A percentile compares a stretch with the other conserved stretches of the same genome.
phyloP scores from a whole-genome alignment of 2,113 vertebrate species.

The Lasiurus borealis region DNA sequence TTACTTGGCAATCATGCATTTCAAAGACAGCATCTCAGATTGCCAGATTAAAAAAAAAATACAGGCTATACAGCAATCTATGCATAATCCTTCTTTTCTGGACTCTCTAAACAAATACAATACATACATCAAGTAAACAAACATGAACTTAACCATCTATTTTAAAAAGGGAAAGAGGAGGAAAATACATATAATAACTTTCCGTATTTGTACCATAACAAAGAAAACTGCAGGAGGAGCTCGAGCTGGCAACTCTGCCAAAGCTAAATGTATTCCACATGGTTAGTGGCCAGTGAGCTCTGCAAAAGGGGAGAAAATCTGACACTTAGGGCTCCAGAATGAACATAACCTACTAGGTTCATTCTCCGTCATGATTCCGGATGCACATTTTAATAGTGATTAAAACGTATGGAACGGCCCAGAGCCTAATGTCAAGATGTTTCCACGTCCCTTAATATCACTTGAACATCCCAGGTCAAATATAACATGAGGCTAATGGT shows the following conservation, averaged over 20 bases:
- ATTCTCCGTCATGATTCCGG: constrained; percentile 56
- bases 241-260: constrained; percentile 50
- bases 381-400: constrained; percentile 69
- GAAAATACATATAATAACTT: constrained; percentile 12
- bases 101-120: constrained; percentile 5
- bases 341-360: constrained; percentile 53
- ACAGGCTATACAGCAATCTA: constrained; percentile 2
- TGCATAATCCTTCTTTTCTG: constrained; percentile 23
- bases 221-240: constrained; percentile 41
- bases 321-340: constrained; percentile 67
- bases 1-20: constrained; percentile 52
- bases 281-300: constrained; percentile 66
- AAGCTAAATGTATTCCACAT: constrained; percentile 72
- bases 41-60: not conserved
- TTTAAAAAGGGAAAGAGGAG: constrained; percentile 36
- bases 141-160: not conserved
- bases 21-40: constrained; percentile 65
- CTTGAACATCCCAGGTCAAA: constrained; percentile 76
- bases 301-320: constrained; percentile 21
- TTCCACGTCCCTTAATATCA: constrained; percentile 63
- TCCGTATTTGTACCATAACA: constrained; percentile 64
- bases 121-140: not conserved
- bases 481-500: constrained; percentile 66
- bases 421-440: constrained; percentile 63
- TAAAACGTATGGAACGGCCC: constrained; percentile 69